Conservation (phyloP, 2,113 vertebrate genomes). For the Lepus americanus region DNA sequence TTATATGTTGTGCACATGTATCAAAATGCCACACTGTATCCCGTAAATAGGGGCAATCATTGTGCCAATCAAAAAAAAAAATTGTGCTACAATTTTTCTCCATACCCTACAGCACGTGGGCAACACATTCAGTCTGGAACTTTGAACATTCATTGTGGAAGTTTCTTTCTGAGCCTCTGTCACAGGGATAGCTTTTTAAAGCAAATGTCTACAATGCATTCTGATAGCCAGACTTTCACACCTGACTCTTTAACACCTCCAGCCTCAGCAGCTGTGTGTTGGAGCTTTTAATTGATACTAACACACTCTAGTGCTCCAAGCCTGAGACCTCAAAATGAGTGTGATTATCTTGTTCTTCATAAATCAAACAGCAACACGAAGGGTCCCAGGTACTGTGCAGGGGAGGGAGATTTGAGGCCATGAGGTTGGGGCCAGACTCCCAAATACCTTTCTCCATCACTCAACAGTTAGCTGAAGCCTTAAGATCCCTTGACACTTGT, state of each 20-base stretch:
- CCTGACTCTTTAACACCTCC: background rate
- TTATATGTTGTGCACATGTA: background rate
- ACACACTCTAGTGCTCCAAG: background rate
- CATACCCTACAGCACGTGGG: background rate
- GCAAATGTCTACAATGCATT: constrained; percentile 15
- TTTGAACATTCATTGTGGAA: constrained; percentile 68
- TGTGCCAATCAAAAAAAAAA: background rate
- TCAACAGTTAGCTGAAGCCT: background rate
- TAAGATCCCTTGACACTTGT: background rate
- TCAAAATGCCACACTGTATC: background rate
- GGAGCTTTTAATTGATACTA: background rate
- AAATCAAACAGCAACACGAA: background rate
- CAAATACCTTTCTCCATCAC: background rate
- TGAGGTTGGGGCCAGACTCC: background rate
- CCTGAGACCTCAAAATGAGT: background rate
- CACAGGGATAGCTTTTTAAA: constrained; percentile 48
- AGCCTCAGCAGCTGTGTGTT: background rate
- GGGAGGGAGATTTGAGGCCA: background rate
- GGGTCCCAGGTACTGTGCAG: background rate
- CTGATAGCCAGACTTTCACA: background rate
- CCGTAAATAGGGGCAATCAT: background rate
- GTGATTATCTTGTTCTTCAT: background rate
- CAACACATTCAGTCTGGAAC: constrained; percentile 68
- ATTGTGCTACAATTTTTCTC: constrained; percentile 12
- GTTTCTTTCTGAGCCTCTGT: constrained; percentile 75